Evolutionary conservation across 1,140 invertebrate species (phyloP), one percentile per base, ranked within the genome.

Genomic region (Pseudomyrmex pallidus): DNA sequence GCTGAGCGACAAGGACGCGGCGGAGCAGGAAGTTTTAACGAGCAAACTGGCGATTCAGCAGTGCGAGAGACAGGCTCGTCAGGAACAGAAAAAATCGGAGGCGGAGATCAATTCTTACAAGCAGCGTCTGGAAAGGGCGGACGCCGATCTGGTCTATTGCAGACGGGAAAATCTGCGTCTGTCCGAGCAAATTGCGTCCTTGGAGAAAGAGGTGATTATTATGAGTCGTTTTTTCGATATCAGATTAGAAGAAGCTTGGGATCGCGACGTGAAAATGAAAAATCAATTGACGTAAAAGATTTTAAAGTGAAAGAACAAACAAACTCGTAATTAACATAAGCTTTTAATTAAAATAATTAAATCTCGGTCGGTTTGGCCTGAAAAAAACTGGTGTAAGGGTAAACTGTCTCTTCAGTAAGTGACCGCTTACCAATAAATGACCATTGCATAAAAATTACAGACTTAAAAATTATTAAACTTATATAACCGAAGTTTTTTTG

Each of bases 91-190:
- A 59, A 95, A 97, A 25, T 93, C 97, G 5, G 96, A 96, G 80
- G 96, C 96, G 10, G 97, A 98, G 93, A 96, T 97, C 13, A 96
- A 96, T 89, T 97, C 97, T 0, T 94, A 97, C 20, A 95, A 97
- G 67, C 96, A 97, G 90, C 95, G 97, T 62, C 90, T 97, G 83
- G 97, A 98, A 90, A 94, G 97, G 77, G 96, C 96, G 8, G 97
- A 98, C 92, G 96, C 96, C 0, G 97, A 98, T 90, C 91, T 97
- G 44, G 95, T 97, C 4, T 97, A 97, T 88, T 96, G 96, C 13
- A 95, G 97, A 48, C 95, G 97, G 17, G 97, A 97, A 90, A 97
- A 97, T 85, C 92, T 97, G 48, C 95, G 97, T 66, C 94, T 98
- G 1, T 95, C 95, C 20, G 97, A 97, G 90, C 96, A 97, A 87